Evolutionary conservation across 2,113 vertebrate genomes (phyloP).

Genomic region (Neotragus moschatus): DNA sequence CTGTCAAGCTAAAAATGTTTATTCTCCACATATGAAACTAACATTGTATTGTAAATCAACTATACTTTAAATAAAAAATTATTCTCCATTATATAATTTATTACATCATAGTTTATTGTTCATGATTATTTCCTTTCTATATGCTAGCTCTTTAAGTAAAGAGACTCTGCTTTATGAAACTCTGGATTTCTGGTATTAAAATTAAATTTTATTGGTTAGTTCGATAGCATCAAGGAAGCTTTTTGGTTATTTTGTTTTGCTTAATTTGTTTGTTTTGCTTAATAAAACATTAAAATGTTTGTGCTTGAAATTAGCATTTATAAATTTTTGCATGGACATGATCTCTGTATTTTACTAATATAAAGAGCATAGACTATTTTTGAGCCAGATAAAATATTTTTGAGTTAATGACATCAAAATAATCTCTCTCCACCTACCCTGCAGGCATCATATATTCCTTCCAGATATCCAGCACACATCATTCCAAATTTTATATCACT

Average conservation of each 20-base stretch:
- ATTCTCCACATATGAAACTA: not conserved
- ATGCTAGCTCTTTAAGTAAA: not conserved
- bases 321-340: not conserved
- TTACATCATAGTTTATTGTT: not conserved
- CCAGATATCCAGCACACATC: constrained; percentile 91
- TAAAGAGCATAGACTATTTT: constrained; percentile 7
- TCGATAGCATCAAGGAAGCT: not conserved
- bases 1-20: not conserved
- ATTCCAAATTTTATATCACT: constrained; percentile 86
- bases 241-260: not conserved
- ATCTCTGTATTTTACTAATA: not conserved
- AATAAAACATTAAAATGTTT: not conserved
- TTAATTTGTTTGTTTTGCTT: not conserved
- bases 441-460: constrained; percentile 91
- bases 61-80: not conserved
- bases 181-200: not conserved
- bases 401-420: not conserved
- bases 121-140: not conserved
- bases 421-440: constrained; percentile 81
- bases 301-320: not conserved
- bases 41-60: not conserved
- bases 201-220: not conserved
- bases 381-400: not conserved
- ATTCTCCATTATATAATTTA: not conserved
- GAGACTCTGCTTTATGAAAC: not conserved